phyloP scores from a whole-genome alignment of 2,113 vertebrate genomes.

The Catharus fuscescens region DNA sequence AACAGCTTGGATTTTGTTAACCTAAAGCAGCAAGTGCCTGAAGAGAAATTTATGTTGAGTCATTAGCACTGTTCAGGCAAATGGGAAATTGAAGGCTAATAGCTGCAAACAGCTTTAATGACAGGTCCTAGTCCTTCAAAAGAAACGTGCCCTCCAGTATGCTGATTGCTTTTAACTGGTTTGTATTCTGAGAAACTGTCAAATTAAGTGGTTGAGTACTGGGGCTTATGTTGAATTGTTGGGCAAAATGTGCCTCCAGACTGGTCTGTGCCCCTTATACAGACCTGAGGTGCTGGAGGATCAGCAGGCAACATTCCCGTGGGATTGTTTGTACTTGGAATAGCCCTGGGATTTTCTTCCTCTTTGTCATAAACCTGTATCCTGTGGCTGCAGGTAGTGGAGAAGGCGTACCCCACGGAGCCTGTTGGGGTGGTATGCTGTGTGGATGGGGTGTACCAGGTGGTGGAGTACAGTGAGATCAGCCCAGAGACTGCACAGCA shows the following conservation, averaged over 20 bases:
- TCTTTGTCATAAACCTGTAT: neutral
- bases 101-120: neutral
- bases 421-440: slow-evolving; percentile 92
- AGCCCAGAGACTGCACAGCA: slow-evolving; percentile 73
- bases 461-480: slow-evolving; percentile 96
- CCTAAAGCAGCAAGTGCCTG: neutral
- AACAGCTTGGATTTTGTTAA: neutral
- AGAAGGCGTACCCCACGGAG: slow-evolving; percentile 85
- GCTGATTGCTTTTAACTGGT: neutral
- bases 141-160: neutral
- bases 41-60: neutral
- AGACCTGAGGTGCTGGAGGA: neutral
- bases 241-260: neutral
- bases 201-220: neutral
- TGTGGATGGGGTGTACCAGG: slow-evolving; percentile 84
- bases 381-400: slow-evolving; percentile 84
- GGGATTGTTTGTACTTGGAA: neutral
- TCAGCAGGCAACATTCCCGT: neutral
- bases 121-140: neutral
- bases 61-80: neutral
- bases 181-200: neutral
- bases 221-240: neutral
- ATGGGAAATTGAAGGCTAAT: neutral
- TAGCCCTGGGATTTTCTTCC: neutral
- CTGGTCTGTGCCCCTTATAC: neutral